A percentile compares a stretch with the other conserved stretches of the same genome.
phyloP scores from a whole-genome alignment of 2,888 invertebrate species.

The Graphium colonna region DNA sequence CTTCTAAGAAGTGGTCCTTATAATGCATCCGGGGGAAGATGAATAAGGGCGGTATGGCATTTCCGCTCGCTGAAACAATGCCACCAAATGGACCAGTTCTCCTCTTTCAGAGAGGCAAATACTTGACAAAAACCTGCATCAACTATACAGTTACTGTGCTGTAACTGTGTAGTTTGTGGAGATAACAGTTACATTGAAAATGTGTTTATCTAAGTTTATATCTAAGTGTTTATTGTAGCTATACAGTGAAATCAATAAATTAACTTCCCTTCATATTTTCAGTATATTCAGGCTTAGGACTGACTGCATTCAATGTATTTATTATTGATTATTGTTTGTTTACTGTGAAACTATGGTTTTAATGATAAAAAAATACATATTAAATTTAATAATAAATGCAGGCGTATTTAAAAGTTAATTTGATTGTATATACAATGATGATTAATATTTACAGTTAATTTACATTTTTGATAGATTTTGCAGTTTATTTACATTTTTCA shows the following conservation, averaged over 20 bases:
- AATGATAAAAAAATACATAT: no score
- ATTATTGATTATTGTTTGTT: not conserved
- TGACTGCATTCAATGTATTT: not conserved
- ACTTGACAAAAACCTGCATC: no score
- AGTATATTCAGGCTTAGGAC: not conserved
- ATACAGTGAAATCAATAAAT: not conserved
- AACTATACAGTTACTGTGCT: no score
- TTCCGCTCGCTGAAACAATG: constrained; percentile 38
- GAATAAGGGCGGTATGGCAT: constrained; percentile 42
- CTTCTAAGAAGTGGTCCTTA: constrained; percentile 30
- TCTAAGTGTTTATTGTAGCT: no score
- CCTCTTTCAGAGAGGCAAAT: constrained; percentile 47
- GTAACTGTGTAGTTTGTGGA: no score
- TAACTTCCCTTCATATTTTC: not conserved
- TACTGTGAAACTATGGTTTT: not conserved
- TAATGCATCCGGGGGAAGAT: constrained; percentile 34
- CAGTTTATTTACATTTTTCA: not conserved
- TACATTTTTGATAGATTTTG: not conserved
- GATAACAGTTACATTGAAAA: no score
- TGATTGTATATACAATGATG: not conserved
- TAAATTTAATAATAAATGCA: not conserved
- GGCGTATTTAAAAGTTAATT: not conserved
- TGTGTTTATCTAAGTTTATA: no score
- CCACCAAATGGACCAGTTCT: constrained; percentile 43
- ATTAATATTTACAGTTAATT: not conserved